Conservation (phyloP, 2,888 invertebrate species). For the Agrochola circellaris region DNA sequence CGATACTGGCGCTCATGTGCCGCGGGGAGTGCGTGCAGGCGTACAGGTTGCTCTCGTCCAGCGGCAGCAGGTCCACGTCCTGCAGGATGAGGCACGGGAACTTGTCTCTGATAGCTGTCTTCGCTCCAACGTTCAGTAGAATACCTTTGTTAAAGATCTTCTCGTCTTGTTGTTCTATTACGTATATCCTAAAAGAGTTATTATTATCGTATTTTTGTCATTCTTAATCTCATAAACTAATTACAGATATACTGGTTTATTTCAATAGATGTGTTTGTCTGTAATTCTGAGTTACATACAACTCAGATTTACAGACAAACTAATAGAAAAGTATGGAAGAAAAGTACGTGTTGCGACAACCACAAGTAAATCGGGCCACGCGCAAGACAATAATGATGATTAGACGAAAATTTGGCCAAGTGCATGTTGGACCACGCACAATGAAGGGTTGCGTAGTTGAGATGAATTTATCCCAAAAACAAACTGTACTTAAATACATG, state of each 20-base stretch:
- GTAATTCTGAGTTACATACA: too few relatives aligned
- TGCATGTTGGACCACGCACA: too few relatives aligned
- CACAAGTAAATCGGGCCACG: not conserved
- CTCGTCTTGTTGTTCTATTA: constrained; percentile 95
- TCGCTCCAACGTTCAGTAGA: constrained; percentile 96
- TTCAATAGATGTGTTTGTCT: not conserved
- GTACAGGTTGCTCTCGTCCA: constrained; percentile 95
- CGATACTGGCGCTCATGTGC: constrained; percentile 97
- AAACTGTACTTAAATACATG: too few relatives aligned
- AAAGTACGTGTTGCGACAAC: not conserved
- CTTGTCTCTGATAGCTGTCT: constrained; percentile 93
- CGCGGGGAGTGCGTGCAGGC: constrained; percentile 94
- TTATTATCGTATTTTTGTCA: not conserved
- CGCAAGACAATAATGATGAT: not conserved
- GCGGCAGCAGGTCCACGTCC: constrained; percentile 97
- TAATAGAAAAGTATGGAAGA: not conserved
- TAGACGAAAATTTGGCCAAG: not conserved
- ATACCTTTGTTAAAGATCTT: constrained; percentile 96
- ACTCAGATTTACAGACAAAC: not conserved
- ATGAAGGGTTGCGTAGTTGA: too few relatives aligned
- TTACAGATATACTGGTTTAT: not conserved
- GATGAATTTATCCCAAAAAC: too few relatives aligned
- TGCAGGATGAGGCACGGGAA: constrained; percentile 97
- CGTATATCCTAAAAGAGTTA: constrained; percentile 91
- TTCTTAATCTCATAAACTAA: constrained; percentile 10